Percentiles rank a stretch among this genome's conserved stretches.
Conservation (phyloP, 2,797 vertebrate species). For the Loriculus beryllinus region DNA sequence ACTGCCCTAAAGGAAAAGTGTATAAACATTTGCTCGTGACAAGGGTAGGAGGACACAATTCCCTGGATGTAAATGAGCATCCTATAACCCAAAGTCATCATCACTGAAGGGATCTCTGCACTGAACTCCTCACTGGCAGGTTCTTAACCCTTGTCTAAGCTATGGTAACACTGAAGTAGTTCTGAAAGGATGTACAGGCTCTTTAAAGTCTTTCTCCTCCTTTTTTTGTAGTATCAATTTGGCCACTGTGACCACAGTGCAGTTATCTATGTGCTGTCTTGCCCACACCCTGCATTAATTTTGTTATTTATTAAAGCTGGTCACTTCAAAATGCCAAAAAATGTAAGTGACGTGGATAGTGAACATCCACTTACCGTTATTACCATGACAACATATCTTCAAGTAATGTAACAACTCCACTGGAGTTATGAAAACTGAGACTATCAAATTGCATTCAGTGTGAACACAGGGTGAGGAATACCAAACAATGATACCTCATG, state of each 20-base stretch:
- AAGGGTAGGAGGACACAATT: not conserved
- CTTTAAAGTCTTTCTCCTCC: not conserved
- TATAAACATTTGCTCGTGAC: not conserved
- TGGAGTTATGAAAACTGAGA: constrained; percentile 43
- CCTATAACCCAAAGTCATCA: not conserved
- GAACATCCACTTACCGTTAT: not conserved
- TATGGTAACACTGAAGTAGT: not conserved
- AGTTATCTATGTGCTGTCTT: not conserved
- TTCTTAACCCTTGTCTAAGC: not conserved
- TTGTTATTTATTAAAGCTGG: not conserved
- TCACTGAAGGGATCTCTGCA: not conserved
- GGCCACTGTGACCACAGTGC: not conserved
- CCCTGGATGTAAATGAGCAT: not conserved
- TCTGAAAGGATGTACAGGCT: not conserved
- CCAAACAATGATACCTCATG: not conserved
- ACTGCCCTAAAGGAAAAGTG: not conserved
- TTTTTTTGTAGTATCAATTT: not conserved
- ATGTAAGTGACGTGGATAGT: not conserved
- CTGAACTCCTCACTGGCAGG: not conserved
- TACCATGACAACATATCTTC: constrained; percentile 2
- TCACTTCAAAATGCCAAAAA: not conserved
- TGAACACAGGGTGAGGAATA: constrained; percentile 27
- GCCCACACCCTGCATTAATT: not conserved
- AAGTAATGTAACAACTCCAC: constrained; percentile 47
- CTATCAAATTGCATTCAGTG: constrained; percentile 12